Conservation (phyloP, 2,113 vertebrate genomes). For the Nipponia nippon region DNA sequence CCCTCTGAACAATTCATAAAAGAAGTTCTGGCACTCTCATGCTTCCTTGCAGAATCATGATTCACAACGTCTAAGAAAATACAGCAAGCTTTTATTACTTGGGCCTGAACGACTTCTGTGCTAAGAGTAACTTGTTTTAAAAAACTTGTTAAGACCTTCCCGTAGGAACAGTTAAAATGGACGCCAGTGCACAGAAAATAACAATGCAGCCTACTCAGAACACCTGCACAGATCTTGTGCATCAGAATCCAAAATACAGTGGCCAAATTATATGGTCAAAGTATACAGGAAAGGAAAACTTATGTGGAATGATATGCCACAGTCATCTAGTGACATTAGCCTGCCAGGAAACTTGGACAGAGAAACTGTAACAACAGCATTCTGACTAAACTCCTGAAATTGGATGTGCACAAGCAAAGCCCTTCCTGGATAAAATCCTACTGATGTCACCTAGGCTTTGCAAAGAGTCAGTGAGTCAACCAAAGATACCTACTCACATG, state of each 20-base stretch:
- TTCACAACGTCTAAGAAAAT: not conserved
- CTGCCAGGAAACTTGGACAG: not conserved
- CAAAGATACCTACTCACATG: not conserved
- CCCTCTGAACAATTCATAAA: not conserved
- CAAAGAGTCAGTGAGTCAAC: not conserved
- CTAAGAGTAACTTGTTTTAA: not conserved
- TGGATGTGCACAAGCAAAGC: not conserved
- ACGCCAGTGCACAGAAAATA: not conserved
- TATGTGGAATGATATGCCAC: not conserved
- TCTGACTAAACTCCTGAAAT: not conserved
- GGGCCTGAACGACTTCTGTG: not conserved
- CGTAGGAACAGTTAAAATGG: not conserved
- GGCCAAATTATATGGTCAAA: not conserved
- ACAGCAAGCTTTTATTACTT: not conserved
- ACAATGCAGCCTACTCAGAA: not conserved
- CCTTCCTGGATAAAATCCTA: not conserved
- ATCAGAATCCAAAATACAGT: not conserved
- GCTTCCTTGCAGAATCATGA: not conserved
- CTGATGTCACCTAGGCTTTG: not conserved
- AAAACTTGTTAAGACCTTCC: not conserved
- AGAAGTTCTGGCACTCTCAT: not conserved
- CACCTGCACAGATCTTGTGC: not conserved
- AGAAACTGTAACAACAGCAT: not conserved
- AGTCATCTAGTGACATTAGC: not conserved
- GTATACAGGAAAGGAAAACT: not conserved